Evolutionary conservation across 2,113 vertebrate species (phyloP).

Genomic region (Mobula hypostoma): DNA sequence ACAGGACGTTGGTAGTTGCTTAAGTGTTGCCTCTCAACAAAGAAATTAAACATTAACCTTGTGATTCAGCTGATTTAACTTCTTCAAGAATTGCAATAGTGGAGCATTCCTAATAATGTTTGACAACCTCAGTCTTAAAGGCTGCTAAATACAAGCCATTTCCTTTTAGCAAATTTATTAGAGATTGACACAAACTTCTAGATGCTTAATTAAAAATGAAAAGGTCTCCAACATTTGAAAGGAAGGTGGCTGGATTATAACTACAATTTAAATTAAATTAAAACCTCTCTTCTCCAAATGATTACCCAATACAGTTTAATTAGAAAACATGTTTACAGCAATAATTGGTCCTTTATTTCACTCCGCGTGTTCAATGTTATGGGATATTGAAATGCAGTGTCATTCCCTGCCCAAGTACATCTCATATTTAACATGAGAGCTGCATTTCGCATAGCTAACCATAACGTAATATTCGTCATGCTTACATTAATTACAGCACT

Average conservation of each 20-base stretch:
- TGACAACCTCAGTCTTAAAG: background rate
- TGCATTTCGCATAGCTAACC: background rate
- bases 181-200: background rate
- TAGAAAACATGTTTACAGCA: background rate
- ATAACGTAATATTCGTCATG: no score
- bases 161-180: background rate
- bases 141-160: background rate
- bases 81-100: background rate
- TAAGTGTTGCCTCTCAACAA: background rate
- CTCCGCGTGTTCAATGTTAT: background rate
- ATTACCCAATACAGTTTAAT: background rate
- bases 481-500: background rate
- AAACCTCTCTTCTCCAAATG: background rate
- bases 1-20: background rate
- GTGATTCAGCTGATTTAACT: background rate
- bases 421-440: background rate
- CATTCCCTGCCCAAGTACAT: background rate
- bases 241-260: background rate
- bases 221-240: background rate
- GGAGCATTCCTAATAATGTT: background rate
- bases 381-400: background rate
- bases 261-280: constrained; percentile 11
- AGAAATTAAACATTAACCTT: background rate
- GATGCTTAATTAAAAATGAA: background rate
- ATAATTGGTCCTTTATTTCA: background rate